Conservation (phyloP, 2,888 invertebrate species). For the Cyaniris semiargus region DNA sequence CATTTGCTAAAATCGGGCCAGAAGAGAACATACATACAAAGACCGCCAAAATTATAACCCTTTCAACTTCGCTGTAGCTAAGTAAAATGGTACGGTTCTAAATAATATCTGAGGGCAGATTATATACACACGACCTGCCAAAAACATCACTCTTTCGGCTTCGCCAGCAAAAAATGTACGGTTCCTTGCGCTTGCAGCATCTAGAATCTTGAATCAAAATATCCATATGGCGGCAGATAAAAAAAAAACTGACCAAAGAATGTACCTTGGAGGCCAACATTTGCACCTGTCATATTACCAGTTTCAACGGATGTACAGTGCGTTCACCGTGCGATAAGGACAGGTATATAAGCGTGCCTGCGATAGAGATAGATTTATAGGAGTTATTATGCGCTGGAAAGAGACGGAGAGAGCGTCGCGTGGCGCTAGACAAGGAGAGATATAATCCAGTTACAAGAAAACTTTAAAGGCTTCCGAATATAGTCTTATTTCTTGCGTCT, state of each 20-base stretch:
- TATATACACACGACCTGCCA: too few species aligned
- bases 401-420: conserved; percentile 55
- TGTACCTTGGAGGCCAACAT: conserved; percentile 54
- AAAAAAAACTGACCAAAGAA: conserved; percentile 58
- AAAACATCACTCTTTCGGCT: too few species aligned
- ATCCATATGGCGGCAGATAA: conserved; percentile 35
- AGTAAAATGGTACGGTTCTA: too few species aligned
- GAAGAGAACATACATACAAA: too few species aligned
- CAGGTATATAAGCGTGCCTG: conserved; percentile 51
- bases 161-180: neutral
- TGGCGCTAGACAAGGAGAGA: conserved; percentile 58
- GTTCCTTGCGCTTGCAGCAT: too few species aligned
- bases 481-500: conserved; percentile 32
- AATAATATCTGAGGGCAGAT: too few species aligned
- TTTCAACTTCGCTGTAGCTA: too few species aligned
- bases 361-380: conserved; percentile 39
- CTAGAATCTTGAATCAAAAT: neutral
- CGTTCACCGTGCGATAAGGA: conserved; percentile 62
- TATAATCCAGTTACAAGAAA: conserved; percentile 66
- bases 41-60: too few species aligned
- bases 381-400: conserved; percentile 34
- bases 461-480: conserved; percentile 44
- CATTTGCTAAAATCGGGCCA: too few species aligned
- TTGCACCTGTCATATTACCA: conserved; percentile 67
- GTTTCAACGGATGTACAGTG: conserved; percentile 67